Evolutionary conservation across 2,888 invertebrate genomes (phyloP), one percentile per base, ranked within the genome.

Genomic region (Aproaerema taeniolella): DNA sequence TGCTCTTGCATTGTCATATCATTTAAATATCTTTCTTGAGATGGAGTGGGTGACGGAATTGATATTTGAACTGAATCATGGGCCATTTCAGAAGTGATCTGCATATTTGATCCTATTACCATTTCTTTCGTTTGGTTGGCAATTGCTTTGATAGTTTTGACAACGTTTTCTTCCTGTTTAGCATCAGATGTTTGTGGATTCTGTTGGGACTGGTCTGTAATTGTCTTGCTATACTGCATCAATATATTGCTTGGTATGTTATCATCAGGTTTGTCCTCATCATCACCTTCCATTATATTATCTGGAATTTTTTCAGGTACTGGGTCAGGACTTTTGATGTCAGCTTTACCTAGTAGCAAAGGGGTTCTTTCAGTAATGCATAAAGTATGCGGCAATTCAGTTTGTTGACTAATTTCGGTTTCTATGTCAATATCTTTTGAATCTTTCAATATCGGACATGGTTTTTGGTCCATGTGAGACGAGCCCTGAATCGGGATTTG

Each of bases 61-160:
- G 90, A 90, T 58, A 91, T 91, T 45, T 90, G 90, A 13, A 91
- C 90, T 0, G 90, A 90, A 57, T 90, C 90, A 38, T 88, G 89
- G 9, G 90, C 82, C 58, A 88, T 75, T 46, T 90, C 90, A 1
- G 85, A 82, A 2, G 87, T 81, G 45, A 83, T 83, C 58, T 87
- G 88, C 73, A 87, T 83, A 50, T 89, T 90, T 6, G 88, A 87
- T 49, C 86, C 83, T 43, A 88, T 87, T 2, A 88, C 86, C 62
- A 87, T 86, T 53, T 88, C 88, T 49, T 88, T 87, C 1, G 88
- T 88, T 58, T 88, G 88, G 55, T 88, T 88, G 13, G 86, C 87
- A 31, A 88, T 87, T 3, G 88, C 87, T 55, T 88, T 87, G 44
- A 88, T 88, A 0, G 88, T 87, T 59, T 88, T 87, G 1, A 88